These are phyloP conservation scores for Acleris sparsana DNA, from an alignment of 2,888 invertebrate species.

Conservation along the genomic window DNA sequence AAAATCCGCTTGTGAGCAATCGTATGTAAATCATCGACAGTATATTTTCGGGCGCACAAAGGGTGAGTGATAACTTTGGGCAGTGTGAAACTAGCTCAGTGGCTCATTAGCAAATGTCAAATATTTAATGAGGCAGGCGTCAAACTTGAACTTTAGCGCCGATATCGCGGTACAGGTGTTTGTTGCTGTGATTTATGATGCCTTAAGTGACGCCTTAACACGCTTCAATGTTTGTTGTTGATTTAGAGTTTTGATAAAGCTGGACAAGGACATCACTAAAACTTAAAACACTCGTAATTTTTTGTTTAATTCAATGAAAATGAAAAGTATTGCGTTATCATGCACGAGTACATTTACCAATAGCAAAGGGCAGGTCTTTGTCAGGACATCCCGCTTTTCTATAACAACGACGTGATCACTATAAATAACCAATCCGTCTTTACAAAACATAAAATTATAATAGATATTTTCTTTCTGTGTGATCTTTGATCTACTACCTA, in stretches of 20 bases:
- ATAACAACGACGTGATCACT: too few species aligned
- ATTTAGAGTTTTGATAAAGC: neutral
- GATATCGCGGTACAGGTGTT: conserved; percentile 30
- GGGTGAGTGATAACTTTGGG: conserved; percentile 26
- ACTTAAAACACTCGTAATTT: too few species aligned
- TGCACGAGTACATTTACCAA: too few species aligned
- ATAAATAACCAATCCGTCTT: too few species aligned
- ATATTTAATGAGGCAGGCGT: conserved; percentile 36
- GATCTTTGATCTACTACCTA: too few species aligned
- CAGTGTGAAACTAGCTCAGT: conserved; percentile 27
- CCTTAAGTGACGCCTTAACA: conserved; percentile 33
- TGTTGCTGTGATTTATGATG: conserved; percentile 41
- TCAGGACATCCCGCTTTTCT: too few species aligned
- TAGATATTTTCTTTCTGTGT: too few species aligned
- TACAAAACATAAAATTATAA: too few species aligned
- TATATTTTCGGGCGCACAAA: conserved; percentile 18
- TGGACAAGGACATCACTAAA: neutral
- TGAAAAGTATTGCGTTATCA: too few species aligned
- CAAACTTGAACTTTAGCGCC: conserved; percentile 42
- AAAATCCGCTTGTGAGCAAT: neutral
- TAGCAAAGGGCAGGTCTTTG: too few species aligned
- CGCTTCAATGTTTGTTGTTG: conserved; percentile 10
- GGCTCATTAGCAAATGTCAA: conserved; percentile 37
- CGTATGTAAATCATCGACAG: conserved; percentile 21
- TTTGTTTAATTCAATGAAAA: too few species aligned